A percentile compares a stretch with the other conserved stretches of the same genome.
Evolutionary conservation across 2,888 invertebrate genomes (phyloP).

Genomic region (Shargacucullia verbasci): DNA sequence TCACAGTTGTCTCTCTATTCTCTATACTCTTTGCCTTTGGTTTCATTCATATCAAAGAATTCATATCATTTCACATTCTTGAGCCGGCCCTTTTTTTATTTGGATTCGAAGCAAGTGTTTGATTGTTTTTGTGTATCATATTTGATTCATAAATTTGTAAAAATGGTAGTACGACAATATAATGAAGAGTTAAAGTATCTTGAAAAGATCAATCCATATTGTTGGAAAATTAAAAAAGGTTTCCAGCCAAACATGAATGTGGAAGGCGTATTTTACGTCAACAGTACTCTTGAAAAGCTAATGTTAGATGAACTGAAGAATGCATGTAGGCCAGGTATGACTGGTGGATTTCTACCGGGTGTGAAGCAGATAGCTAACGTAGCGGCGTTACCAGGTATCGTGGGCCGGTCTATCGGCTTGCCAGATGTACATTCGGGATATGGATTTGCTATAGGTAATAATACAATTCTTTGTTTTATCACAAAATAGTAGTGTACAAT

Average conservation of each 20-base stretch:
- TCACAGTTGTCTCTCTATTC: no score
- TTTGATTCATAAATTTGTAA: slow-evolving; percentile 25
- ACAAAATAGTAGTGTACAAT: no score
- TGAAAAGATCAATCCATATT: slow-evolving; percentile 95
- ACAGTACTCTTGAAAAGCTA: slow-evolving; percentile 95
- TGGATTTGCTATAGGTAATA: slow-evolving; percentile 98
- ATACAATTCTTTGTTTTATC: no score
- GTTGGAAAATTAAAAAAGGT: slow-evolving; percentile 99
- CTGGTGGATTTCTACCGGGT: slow-evolving; percentile 99
- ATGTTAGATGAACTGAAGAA: slow-evolving; percentile 99
- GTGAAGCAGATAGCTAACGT: slow-evolving; percentile 99
- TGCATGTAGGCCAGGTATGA: slow-evolving; percentile 95
- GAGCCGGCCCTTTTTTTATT: no score
- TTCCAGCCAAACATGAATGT: slow-evolving; percentile 99
- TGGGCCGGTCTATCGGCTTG: slow-evolving; percentile 97
- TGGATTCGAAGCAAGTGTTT: no score
- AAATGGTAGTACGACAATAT: slow-evolving; percentile 96
- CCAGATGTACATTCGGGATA: slow-evolving; percentile 99
- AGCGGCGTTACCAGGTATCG: slow-evolving; percentile 99
- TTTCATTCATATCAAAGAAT: no score
- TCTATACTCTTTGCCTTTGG: no score
- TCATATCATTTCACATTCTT: no score
- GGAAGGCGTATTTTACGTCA: slow-evolving; percentile 99
- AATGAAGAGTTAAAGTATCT: slow-evolving; percentile 97
- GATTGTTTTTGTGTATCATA: not conserved